Base-by-base conservation (phyloP, 2,797 vertebrate genomes). In the Gymnodraco acuticeps region DNA sequence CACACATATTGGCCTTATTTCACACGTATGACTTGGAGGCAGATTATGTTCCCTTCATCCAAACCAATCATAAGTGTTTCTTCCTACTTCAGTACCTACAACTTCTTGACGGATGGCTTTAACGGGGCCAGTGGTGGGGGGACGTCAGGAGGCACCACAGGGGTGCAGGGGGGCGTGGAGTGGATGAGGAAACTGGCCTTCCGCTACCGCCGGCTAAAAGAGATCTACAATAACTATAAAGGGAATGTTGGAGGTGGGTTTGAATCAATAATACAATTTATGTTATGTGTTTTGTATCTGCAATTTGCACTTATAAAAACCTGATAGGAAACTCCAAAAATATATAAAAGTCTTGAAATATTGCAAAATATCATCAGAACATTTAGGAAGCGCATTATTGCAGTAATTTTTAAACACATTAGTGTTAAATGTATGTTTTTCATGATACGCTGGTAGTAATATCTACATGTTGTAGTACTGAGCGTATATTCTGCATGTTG, bases 111-210 rank as follows among this genome's bases (percentile, higher is more conserved):
- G 13, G 98, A 99, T 52, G 97, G 98, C 73, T 99, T 99, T 82
- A 97, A 93, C n/a, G 95, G 97, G 41, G 95, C 97, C 0, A 95
- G 94, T 10, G 94, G 94, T 1, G 95, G 94, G 0, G 56, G 94
- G 0, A 94, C 95, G 6, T 94, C 96, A 2, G 93, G 95, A 23
- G 93, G 96, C 4, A 90, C 94, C 0, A 71, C 94, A 0, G 97
- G 96, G 0, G 97, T 99, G 15, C 98, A 98, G 76, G 97, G 98
- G 2, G 97, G 97, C 2, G 97, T 98, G 78, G 98, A 99, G 88
- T 99, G 98, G 98, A 99, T 99, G 98, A 95, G 97, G 23, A 99
- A 99, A 48, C 80, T 99, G 91, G 98, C 98, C 8, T 99, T 99
- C 80, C 96, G 98, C 31, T 99, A 99, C 91, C 96, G 97, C 42